Evolutionary conservation across 2,113 vertebrate genomes (phyloP).

Genomic region (Echinops telfairi): DNA sequence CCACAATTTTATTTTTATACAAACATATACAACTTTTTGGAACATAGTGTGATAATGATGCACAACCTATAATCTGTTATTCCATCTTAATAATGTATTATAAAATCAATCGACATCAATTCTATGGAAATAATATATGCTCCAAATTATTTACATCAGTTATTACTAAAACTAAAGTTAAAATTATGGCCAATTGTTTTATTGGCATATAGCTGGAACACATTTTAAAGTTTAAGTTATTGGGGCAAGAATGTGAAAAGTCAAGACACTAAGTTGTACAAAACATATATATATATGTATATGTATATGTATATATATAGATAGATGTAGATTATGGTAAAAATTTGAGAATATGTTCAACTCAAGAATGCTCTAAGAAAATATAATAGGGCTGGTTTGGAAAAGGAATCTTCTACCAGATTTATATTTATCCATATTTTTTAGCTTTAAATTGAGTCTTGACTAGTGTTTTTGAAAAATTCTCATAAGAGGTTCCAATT

Average conservation of each 20-base stretch:
- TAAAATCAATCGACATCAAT: not conserved
- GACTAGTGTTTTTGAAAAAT: not conserved
- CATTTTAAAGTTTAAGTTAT: not conserved
- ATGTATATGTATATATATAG: not conserved
- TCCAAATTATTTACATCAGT: conserved; percentile 26
- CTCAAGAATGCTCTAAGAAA: not conserved
- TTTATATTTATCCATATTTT: conserved; percentile 30
- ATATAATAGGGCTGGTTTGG: not conserved
- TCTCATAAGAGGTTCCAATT: not conserved
- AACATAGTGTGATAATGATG: conserved; percentile 16
- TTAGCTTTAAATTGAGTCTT: not conserved
- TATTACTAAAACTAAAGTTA: conserved; percentile 58
- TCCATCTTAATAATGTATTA: conserved; percentile 12
- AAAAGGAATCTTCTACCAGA: not conserved
- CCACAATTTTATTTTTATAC: not conserved
- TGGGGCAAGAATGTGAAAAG: conserved; percentile 8
- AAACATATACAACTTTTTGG: not conserved
- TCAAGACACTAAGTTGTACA: not conserved
- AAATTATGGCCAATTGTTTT: conserved; percentile 32
- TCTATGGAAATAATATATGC: not conserved
- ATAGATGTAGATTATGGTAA: not conserved
- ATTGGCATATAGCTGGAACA: not conserved
- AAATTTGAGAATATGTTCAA: not conserved
- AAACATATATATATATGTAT: not conserved
- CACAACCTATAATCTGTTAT: not conserved